Evolutionary conservation across 2,113 vertebrate genomes (phyloP).

Genomic region (Tursiops truncatus): DNA sequence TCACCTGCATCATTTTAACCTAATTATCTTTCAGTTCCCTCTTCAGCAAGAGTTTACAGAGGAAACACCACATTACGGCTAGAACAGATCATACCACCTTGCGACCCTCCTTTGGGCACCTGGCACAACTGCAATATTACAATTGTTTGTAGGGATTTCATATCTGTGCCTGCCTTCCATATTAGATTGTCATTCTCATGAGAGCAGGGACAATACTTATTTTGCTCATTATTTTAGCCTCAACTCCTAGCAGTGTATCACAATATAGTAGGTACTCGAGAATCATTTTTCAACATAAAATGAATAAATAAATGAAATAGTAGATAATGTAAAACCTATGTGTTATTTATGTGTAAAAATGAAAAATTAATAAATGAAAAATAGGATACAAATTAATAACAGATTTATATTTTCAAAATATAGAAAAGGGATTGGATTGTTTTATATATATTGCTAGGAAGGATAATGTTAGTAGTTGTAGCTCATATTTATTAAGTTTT

Average conservation of each 20-base stretch:
- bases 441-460: not conserved
- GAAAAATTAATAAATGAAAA: not conserved
- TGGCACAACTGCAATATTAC: not conserved
- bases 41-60: not conserved
- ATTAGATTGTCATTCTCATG: not conserved
- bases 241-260: not conserved
- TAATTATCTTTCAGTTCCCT: not conserved
- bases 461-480: not conserved
- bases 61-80: not conserved
- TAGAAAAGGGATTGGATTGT: not conserved
- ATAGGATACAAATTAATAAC: not conserved
- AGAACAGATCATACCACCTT: not conserved
- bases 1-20: not conserved
- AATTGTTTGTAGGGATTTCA: not conserved
- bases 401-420: not conserved
- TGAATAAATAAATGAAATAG: not conserved
- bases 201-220: not conserved
- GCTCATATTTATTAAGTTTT: not conserved
- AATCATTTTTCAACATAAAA: not conserved
- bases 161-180: not conserved
- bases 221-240: not conserved
- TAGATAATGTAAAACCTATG: not conserved
- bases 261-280: not conserved
- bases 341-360: not conserved
- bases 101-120: not conserved